Conservation (phyloP, 2,888 invertebrate genomes). For the Scaptomyza tumidula region DNA sequence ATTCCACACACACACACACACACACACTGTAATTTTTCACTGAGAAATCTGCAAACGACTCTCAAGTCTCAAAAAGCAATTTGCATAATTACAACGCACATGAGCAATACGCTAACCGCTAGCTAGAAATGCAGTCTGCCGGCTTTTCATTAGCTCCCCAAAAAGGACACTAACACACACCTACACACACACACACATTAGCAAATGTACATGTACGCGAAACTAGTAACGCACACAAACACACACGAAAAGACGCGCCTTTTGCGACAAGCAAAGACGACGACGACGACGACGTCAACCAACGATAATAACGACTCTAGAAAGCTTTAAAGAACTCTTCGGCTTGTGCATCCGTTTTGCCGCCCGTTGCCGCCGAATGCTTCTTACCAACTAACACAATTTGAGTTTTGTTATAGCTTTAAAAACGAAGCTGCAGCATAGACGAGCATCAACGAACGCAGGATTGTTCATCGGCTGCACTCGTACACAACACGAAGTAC, state of each 20-base stretch:
- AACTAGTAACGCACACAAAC: not conserved
- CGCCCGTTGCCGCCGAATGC: constrained; percentile 81
- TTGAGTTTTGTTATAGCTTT: constrained; percentile 82
- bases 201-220: not conserved
- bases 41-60: constrained; percentile 24
- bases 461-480: constrained; percentile 19
- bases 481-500: constrained; percentile 23
- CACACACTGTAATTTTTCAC: constrained; percentile 34
- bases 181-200: constrained; percentile 17
- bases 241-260: constrained; percentile 19
- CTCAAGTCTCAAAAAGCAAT: constrained; percentile 50
- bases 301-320: not conserved
- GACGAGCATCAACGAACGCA: constrained; percentile 10
- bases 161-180: constrained; percentile 33
- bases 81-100: constrained; percentile 78
- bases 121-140: constrained; percentile 4
- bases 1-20: constrained; percentile 11
- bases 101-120: constrained; percentile 40
- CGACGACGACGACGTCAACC: constrained; percentile 9
- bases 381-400: constrained; percentile 81
- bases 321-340: constrained; percentile 5
- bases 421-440: constrained; percentile 55
- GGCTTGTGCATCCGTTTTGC: constrained; percentile 53
- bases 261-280: not conserved
- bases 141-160: constrained; percentile 50